phyloP scores from a whole-genome alignment of 2,113 vertebrate genomes.

The Brienomyrus longianalis region DNA sequence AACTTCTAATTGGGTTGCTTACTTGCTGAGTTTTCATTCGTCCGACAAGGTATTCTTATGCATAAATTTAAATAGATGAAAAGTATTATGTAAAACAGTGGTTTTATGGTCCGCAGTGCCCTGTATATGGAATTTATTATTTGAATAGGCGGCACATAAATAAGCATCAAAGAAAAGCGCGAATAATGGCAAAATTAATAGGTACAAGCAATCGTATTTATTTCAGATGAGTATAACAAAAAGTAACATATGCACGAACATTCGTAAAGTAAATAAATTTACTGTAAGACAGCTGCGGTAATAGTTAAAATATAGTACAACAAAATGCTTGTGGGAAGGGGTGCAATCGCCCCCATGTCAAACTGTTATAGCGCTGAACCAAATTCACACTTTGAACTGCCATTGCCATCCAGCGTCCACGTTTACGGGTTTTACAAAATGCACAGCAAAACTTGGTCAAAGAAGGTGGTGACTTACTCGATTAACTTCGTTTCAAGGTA shows the following conservation, averaged over 20 bases:
- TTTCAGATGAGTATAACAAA: constrained; percentile 20
- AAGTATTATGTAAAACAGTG: background rate
- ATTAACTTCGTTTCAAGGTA: background rate
- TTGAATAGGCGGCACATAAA: background rate
- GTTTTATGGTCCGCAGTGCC: background rate
- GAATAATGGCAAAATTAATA: constrained; percentile 4
- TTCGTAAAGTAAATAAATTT: constrained; percentile 13
- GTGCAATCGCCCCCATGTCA: background rate
- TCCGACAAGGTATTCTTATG: background rate
- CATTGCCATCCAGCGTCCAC: background rate
- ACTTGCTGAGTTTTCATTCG: background rate
- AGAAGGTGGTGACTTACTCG: background rate
- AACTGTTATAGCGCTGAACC: background rate
- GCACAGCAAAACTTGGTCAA: background rate
- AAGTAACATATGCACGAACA: constrained; percentile 21
- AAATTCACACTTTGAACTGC: too few species aligned
- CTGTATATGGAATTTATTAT: background rate
- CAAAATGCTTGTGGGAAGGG: background rate
- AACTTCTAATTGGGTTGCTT: background rate
- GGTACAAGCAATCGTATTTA: constrained; percentile 21
- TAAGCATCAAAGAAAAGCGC: background rate
- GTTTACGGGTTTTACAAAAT: background rate
- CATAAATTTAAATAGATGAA: background rate
- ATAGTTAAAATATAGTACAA: constrained; percentile 8
- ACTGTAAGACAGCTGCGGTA: constrained; percentile 9